Evolutionary conservation across 2,113 vertebrate species (phyloP), one percentile per base, ranked within the genome.

Genomic region (Platycercus adscitus): DNA sequence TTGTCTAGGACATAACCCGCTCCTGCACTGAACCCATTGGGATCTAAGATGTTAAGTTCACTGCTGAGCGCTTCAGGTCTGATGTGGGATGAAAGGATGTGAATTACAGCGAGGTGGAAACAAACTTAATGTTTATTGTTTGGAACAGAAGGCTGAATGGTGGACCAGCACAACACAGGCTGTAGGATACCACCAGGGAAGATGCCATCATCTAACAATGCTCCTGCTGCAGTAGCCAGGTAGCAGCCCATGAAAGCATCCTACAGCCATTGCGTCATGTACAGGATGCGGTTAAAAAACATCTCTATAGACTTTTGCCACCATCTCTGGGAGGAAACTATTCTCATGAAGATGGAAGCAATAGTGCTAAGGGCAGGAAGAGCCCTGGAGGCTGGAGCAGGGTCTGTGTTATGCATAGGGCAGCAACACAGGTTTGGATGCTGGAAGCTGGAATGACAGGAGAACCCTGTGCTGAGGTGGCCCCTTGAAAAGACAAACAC

Each of bases 121-220:
- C 29, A 69, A 60, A 72, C 39, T 20, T 29, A 29, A 50, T 14
- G 1, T 13, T 31, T 56, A 6, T 8, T n/a, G 81, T 79, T 63
- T 52, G 31, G 28, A 78, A 63, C 17, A 44, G 79, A 47, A 73
- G 58, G 37, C 58, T 61, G 29, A 35, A 68, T 18, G 29, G 20
- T 7, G 3, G 61, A 37, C 18, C 0, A 0, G 49, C 28, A 55
- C 23, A 39, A 65, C 53, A 56, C 0, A 0, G 31, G 12, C 16
- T 58, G 31, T 70, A 47, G 55, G 84, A 81, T 31, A 73, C 33
- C 44, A 35, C 8, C 26, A 39, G 61, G 28, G 69, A 89, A 70
- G 37, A 84, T 46, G 41, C 64, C n/a, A 65, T 19, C 73, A 52
- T 28, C 58, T 41, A 43, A 47, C 12, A 69, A 47, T 4, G 2